A percentile compares a stretch with the other conserved stretches of the same genome.
Conservation (phyloP, 2,113 vertebrate genomes). For the Muntiacus reevesi region DNA sequence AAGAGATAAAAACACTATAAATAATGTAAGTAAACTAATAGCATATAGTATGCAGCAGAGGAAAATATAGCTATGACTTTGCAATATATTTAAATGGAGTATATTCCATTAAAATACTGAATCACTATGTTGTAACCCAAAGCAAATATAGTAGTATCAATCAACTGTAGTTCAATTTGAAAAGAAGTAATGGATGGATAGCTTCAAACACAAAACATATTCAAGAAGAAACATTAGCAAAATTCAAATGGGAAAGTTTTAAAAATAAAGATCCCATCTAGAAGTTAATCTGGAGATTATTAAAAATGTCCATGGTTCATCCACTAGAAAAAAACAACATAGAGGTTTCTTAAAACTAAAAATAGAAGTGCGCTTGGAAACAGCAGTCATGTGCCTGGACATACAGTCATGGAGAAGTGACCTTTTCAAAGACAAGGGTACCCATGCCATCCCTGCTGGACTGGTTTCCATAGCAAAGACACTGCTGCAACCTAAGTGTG, state of each 20-base stretch:
- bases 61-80: neutral
- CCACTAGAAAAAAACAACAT: neutral
- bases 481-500: neutral
- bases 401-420: neutral
- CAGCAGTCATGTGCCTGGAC: neutral
- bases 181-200: neutral
- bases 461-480: neutral
- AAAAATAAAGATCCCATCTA: neutral
- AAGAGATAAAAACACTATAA: neutral
- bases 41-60: neutral
- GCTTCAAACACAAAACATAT: neutral
- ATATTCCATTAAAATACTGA: neutral
- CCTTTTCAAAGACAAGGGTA: neutral
- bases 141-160: neutral
- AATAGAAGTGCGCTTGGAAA: neutral
- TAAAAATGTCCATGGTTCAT: neutral
- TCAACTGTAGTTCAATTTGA: neutral
- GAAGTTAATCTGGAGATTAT: neutral
- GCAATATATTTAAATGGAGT: neutral
- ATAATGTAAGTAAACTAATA: neutral
- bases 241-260: neutral
- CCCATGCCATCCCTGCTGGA: rapidly evolving
- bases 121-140: neutral
- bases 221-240: neutral
- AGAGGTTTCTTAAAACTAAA: neutral